Conservation (phyloP, 2,113 vertebrate species). For the Gobio gobio region DNA sequence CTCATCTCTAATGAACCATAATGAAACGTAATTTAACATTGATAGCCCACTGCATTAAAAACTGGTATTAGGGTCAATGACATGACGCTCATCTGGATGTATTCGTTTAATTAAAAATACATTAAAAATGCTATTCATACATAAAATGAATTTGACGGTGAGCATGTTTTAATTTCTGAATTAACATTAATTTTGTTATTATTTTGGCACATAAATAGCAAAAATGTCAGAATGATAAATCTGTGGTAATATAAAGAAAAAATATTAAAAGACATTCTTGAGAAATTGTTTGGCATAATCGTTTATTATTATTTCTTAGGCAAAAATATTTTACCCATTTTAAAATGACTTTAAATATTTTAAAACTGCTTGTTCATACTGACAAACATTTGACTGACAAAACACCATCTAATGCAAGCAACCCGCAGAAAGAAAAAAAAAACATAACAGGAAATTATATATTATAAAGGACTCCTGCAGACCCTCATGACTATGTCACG, state of each 20-base stretch:
- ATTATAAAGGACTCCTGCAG: too few species aligned
- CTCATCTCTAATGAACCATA: neutral
- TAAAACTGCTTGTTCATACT: too few species aligned
- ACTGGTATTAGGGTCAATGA: neutral
- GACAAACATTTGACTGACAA: too few species aligned
- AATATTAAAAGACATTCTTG: neutral
- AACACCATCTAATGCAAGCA: too few species aligned
- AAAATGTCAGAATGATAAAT: neutral
- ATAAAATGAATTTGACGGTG: neutral
- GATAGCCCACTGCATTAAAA: slow-evolving; percentile 16
- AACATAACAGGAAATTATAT: too few species aligned
- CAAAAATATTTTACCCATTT: too few species aligned
- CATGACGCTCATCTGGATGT: neutral
- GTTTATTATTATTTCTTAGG: too few species aligned
- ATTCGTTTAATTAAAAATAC: neutral
- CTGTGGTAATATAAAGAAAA: neutral
- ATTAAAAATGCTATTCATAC: neutral
- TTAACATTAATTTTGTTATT: neutral
- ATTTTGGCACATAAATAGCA: too few species aligned
- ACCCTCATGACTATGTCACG: too few species aligned
- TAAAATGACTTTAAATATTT: too few species aligned
- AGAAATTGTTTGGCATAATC: too few species aligned
- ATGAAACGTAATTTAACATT: neutral
- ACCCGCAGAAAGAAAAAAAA: too few species aligned
- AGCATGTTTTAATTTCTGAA: neutral